Evolutionary conservation across 2,797 vertebrate species (phyloP), one percentile per base, ranked within the genome.

Genomic region (Momotus momota): DNA sequence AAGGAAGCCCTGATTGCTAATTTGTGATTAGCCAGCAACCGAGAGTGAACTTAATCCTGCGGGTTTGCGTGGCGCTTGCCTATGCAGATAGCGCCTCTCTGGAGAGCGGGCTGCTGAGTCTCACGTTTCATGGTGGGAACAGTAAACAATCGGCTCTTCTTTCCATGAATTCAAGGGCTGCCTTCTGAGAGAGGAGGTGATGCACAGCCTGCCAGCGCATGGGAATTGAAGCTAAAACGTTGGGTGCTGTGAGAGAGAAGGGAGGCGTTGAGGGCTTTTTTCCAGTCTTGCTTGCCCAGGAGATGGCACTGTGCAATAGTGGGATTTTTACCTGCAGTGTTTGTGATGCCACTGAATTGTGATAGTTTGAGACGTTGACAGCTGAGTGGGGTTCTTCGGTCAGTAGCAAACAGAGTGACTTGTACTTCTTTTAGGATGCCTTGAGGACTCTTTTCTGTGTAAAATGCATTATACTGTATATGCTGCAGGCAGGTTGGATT

Each of bases 281-380:
- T 60, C 73, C 73, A 54, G 21, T 45, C 64, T 49, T 58, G 60
- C 71, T 95, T 92, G 85, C 89, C 97, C 97, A 97, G 98, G 96
- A 98, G 98, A 81, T 98, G 97, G 98, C 96, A 83, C 97, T 97
- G 75, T 96, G 86, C 95, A 96, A 86, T 94, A 98, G 92, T 82
- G 51, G 75, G 91, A 92, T 65, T 84, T 83, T 61, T 40, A 88
- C 91, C 87, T 73, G 35, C 40, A 8, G 41, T 0, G 0, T 57
- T 45, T 18, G 26, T 49, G 4, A 1, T 51, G 38, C 51, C 33
- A 26, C 12, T 2, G 1, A 2, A 5, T 48, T 0, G 6, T 35
- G 43, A 5, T 61, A 38, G 25, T 14, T 54, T 81, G 67, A 62
- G 61, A 26, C 0, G 0, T 4, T 35, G 58, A n/a, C 33, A 55